Evolutionary conservation across 2,113 vertebrate genomes (phyloP), one percentile per base, ranked within the genome.

Genomic region (Calidris pygmaea): DNA sequence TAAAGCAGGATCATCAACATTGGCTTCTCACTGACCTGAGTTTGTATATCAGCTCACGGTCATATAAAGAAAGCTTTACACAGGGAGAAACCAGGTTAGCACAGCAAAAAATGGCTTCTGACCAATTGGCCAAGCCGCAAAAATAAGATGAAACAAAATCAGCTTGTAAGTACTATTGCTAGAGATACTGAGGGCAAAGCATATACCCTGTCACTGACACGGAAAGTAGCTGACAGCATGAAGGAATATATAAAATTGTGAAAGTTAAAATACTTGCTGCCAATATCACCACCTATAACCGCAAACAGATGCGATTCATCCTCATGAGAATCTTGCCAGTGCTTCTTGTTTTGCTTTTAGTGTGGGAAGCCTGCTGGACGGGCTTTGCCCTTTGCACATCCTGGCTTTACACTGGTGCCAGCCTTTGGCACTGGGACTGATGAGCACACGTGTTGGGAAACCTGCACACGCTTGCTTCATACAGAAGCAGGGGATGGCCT

Each of bases 391-490:
- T 30, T 74, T 20, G 13, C 6, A 1, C 23, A 18, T 53, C 12
- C 10, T 20, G 12, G 15, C 23, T 56, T 70, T 55, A 45, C 7
- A 4, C 11, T 14, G 37, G 7, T 77, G 26, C 48, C 65, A 24
- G 14, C 32, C 63, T 59, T 63, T 60, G 34, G 23, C 27, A 17
- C 20, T 37, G 71, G 45, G 27, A 24, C 32, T 50, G 32, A 10
- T 21, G 20, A 45, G 27, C 53, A 23, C 23, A 4, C 7, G 0
- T 7, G 10, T 3, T 73, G 37, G 35, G 14, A 77, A 14, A 34
- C 8, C 15, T 41, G 12, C 16, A 43, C 56, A 7, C 0, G 0
- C 27, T 37, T 22, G 14, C 14, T 22, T 60, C 55, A 27, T 55
- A 39, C 12, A 20, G 48, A 67, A 63, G 24, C 11, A 15, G 18